Percentiles rank a stretch among this genome's conserved stretches.
phyloP scores from a whole-genome alignment of 2,113 vertebrate species.

The Manacus vitellinus region DNA sequence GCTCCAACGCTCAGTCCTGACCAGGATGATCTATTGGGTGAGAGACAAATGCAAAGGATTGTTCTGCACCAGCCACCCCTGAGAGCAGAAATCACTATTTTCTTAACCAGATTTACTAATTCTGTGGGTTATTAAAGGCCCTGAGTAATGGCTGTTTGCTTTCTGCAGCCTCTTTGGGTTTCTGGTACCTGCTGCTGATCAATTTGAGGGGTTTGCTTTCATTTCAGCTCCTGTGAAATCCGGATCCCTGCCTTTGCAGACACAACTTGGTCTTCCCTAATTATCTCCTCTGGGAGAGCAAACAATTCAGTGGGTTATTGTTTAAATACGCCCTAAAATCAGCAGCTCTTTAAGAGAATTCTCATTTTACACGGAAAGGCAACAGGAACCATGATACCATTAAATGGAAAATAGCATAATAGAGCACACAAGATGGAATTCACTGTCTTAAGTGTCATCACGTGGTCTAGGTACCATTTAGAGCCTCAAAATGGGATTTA shows the following conservation, averaged over 20 bases:
- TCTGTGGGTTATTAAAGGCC: not conserved
- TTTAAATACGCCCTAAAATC: not conserved
- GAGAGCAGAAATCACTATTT: not conserved
- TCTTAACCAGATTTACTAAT: not conserved
- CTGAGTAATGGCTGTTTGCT: not conserved
- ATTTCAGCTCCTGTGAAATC: not conserved
- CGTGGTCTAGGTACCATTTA: not conserved
- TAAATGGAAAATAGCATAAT: not conserved
- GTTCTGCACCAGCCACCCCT: not conserved
- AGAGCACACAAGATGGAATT: not conserved
- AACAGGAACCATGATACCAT: rapidly evolving
- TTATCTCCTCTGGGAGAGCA: not conserved
- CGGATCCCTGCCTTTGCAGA: not conserved
- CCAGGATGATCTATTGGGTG: not conserved
- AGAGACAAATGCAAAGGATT: not conserved
- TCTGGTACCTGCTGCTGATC: not conserved
- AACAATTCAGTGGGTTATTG: not conserved
- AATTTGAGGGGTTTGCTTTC: not conserved
- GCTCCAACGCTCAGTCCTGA: not conserved
- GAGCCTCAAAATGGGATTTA: not conserved
- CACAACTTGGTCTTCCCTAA: not conserved
- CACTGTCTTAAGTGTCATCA: not conserved
- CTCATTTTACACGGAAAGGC: not conserved
- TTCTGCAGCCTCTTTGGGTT: not conserved
- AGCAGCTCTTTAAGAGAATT: not conserved